Percentiles rank a stretch among this genome's conserved stretches.
Evolutionary conservation across 2,113 vertebrate species (phyloP).

Genomic region (Chaetops frenatus): DNA sequence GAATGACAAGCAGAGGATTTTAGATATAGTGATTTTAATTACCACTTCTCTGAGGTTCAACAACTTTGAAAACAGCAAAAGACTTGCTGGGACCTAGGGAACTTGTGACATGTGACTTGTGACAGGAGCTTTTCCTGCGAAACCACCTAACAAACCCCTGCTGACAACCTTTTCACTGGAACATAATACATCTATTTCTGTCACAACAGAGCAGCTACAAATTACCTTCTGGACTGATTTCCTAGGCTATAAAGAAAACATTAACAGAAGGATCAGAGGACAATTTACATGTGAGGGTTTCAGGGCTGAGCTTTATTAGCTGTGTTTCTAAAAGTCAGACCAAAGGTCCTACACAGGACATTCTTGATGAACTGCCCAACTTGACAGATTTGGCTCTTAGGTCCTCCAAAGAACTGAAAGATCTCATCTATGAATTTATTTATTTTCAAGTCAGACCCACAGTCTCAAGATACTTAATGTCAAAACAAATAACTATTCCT

Average conservation of each 20-base stretch:
- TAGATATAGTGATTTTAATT: background rate
- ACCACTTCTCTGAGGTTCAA: background rate
- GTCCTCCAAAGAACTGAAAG: background rate
- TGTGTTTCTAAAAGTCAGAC: background rate
- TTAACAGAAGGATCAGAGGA: background rate
- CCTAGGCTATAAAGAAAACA: background rate
- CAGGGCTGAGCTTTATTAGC: background rate
- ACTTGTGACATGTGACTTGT: background rate
- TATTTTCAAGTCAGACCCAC: background rate
- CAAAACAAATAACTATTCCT: background rate
- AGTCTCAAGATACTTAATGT: background rate
- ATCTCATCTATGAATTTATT: background rate
- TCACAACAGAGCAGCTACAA: background rate
- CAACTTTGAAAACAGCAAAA: background rate
- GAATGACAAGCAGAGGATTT: background rate
- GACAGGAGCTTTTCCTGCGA: background rate
- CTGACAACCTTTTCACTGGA: background rate
- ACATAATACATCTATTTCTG: background rate
- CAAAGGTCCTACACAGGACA: background rate
- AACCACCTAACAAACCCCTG: background rate
- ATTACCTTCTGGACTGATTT: background rate
- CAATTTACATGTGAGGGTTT: background rate
- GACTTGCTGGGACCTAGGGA: background rate
- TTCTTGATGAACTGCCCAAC: background rate
- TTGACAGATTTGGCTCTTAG: background rate